phyloP scores from a whole-genome alignment of 2,797 vertebrate genomes.

The Eleutherodactylus coqui region DNA sequence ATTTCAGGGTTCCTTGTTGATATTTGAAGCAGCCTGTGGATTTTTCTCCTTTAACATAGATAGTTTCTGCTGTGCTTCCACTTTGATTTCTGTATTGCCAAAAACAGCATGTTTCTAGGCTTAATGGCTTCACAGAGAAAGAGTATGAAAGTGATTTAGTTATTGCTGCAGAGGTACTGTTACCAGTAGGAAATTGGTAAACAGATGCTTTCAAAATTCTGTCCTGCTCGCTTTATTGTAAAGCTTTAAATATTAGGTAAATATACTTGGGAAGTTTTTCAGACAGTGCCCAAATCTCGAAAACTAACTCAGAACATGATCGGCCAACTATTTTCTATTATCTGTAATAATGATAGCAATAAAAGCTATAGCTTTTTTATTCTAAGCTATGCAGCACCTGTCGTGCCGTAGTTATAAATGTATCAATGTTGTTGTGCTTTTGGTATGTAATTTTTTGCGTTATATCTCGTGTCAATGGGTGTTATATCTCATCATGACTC shows the following conservation, averaged over 20 bases:
- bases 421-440: too few relatives aligned
- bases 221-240: conserved; percentile 10
- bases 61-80: conserved; percentile 78
- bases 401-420: too few relatives aligned
- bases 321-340: not conserved
- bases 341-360: not conserved
- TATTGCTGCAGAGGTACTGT: conserved; percentile 77
- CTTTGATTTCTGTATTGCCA: conserved; percentile 86
- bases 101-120: conserved; percentile 85
- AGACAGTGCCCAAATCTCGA: not conserved
- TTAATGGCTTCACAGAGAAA: conserved; percentile 87
- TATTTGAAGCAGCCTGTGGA: conserved; percentile 89
- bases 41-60: conserved; percentile 86
- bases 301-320: not conserved
- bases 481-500: too few relatives aligned
- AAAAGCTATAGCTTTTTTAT: too few relatives aligned
- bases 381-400: too few relatives aligned
- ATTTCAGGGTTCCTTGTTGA: conserved; percentile 83
- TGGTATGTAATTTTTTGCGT: too few relatives aligned
- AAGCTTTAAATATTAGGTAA: conserved; percentile 70
- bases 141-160: conserved; percentile 83
- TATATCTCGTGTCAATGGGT: too few relatives aligned
- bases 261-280: conserved; percentile 65
- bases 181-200: conserved; percentile 77
- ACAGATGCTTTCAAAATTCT: conserved; percentile 72